Evolutionary conservation across 2,797 vertebrate species (phyloP).

Genomic region (Sebastes taczanowskii): DNA sequence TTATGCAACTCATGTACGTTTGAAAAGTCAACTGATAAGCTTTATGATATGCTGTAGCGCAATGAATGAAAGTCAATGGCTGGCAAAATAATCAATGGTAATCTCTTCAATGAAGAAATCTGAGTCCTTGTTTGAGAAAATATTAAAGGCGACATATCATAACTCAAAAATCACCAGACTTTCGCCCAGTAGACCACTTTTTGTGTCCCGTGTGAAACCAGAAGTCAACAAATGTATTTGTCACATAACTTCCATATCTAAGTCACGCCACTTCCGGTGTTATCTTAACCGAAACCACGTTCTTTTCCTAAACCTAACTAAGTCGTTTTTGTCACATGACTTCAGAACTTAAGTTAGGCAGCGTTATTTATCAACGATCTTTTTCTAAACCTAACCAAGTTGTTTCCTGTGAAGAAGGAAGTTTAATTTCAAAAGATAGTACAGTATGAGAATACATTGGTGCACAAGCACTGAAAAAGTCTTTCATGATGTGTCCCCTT

Average conservation of each 20-base stretch:
- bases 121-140: neutral
- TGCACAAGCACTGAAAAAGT: neutral
- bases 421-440: neutral
- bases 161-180: no score
- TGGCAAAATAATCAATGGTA: neutral
- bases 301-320: no score
- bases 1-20: slow-evolving; percentile 6
- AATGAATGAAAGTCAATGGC: neutral
- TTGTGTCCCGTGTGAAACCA: no score
- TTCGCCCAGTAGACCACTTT: fast-evolving
- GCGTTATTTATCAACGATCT: neutral
- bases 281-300: no score
- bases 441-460: neutral
- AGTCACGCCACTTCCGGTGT: no score
- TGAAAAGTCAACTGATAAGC: neutral
- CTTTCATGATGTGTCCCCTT: neutral
- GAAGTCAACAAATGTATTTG: no score
- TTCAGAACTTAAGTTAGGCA: fast-evolving
- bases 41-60: neutral
- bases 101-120: neutral
- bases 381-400: neutral
- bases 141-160: neutral
- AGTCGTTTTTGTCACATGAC: no score
- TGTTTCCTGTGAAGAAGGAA: neutral
- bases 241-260: no score